Base-by-base conservation (phyloP, 2,888 invertebrate species). In the Patella depressa region DNA sequence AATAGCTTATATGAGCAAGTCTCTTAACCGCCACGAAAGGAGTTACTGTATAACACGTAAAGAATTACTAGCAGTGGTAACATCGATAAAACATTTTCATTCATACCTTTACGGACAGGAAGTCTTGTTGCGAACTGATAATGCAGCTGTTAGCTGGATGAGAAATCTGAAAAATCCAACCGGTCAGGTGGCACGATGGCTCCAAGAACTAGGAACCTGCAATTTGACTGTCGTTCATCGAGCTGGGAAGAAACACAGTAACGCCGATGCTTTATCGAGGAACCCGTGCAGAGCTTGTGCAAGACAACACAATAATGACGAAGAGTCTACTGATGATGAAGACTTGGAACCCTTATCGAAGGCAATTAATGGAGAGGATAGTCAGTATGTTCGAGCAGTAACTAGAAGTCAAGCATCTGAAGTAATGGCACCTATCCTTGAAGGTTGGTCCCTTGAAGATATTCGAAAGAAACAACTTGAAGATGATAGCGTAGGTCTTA, bases 1-100 rank as follows among this genome's bases (percentile, higher is more conserved):
- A 12, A 77, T 77, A 24, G 73, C 74, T n/a, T 77, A 45, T 53
- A 57, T 72, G 59, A 75, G 74, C 34, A 77, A 77, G 24, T 29
- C 77, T 24, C 29, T 59, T 29, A 77, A 69, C 29, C 19, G 29
- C 12, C 53, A 29, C 14, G 77, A 74, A 53, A 53, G 77, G 57
- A 74, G 24, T 17, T 77, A 73, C 12, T 73, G 74, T 29, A 69
- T 54, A 15, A 71, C 74, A 7, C n/a, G 55, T 3, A 74, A 57
- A 70, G 78, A 78, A 54, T 70, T 78, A 0, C 74, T 74, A 7
- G 78, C 78, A 45, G 24, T 78, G 12, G 70, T 75, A 17, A 59
- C 57, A 15, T 53, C 69, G 29, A 53, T 73, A 17, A 53, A 73
- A 73, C 72, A 74, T 24, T 78, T 74, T n/a, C 69, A 71, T 17